Evolutionary conservation across 2,888 invertebrate species (phyloP).

Genomic region (Cacoxenus indagator): DNA sequence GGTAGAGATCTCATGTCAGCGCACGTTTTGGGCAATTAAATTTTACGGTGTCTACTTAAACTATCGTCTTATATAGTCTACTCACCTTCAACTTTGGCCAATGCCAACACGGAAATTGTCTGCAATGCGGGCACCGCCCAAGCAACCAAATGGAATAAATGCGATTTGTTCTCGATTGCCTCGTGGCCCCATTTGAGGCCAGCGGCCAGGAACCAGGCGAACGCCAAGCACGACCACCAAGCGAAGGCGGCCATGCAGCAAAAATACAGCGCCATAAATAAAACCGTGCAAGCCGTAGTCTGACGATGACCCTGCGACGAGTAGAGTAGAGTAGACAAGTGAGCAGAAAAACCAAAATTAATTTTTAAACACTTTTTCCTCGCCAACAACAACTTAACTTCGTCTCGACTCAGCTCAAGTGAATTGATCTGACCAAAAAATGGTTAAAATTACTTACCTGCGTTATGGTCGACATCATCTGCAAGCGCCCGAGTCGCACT

Average conservation of each 20-base stretch:
- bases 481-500: constrained; percentile 78
- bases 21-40: neutral
- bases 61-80: constrained; percentile 19
- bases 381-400: neutral
- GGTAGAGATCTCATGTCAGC: no score
- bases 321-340: constrained; percentile 22
- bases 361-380: constrained; percentile 23
- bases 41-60: neutral
- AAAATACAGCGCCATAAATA: constrained; percentile 96
- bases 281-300: constrained; percentile 83
- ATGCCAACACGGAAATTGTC: constrained; percentile 93
- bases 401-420: neutral
- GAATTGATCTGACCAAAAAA: neutral
- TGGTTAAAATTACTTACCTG: constrained; percentile 76
- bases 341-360: constrained; percentile 22
- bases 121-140: constrained; percentile 98
- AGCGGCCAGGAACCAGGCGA: constrained; percentile 97
- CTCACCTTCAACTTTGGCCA: constrained; percentile 95
- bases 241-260: constrained; percentile 97
- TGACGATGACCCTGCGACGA: constrained; percentile 70
- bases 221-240: constrained; percentile 97
- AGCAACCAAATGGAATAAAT: constrained; percentile 97
- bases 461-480: constrained; percentile 86
- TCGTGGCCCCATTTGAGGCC: constrained; percentile 98
- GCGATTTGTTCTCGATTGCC: constrained; percentile 96